A percentile compares a stretch with the other conserved stretches of the same genome.
These are phyloP conservation scores for Paramormyrops kingsleyae DNA, from an alignment of 2,113 vertebrate genomes.

Conservation along the genomic window DNA sequence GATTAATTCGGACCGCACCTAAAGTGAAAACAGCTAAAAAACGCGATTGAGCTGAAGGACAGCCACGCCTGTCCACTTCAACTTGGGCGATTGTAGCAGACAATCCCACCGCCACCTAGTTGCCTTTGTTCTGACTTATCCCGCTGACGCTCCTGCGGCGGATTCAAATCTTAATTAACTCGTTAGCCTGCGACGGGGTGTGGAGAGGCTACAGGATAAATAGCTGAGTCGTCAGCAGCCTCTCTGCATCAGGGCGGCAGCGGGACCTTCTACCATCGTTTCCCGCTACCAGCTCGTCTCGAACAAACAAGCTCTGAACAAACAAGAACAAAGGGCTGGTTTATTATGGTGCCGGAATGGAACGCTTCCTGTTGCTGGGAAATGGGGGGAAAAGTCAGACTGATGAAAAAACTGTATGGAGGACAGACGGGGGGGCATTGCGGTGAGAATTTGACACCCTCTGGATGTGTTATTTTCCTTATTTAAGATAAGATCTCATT, in stretches of 20 bases:
- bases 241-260: not conserved
- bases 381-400: not conserved
- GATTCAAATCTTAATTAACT: conserved; percentile 19
- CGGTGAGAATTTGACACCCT: not conserved
- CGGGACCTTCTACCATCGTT: not conserved
- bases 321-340: not conserved
- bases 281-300: not conserved
- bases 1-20: not conserved
- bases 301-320: not conserved
- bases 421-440: not conserved
- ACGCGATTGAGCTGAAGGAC: not conserved
- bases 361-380: not conserved
- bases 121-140: conserved; percentile 10
- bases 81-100: not conserved
- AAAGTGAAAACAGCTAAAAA: not conserved
- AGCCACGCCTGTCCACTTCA: not conserved
- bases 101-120: not conserved
- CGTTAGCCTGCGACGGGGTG: not conserved
- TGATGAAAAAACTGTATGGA: not conserved
- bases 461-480: not conserved
- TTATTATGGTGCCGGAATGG: not conserved
- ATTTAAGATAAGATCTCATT: not conserved
- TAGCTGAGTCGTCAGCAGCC: not conserved
- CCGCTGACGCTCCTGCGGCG: not conserved
- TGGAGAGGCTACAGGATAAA: not conserved